A percentile compares a stretch with the other conserved stretches of the same genome.
phyloP scores from a whole-genome alignment of 2,113 vertebrate species.

The Ramphastos sulfuratus region DNA sequence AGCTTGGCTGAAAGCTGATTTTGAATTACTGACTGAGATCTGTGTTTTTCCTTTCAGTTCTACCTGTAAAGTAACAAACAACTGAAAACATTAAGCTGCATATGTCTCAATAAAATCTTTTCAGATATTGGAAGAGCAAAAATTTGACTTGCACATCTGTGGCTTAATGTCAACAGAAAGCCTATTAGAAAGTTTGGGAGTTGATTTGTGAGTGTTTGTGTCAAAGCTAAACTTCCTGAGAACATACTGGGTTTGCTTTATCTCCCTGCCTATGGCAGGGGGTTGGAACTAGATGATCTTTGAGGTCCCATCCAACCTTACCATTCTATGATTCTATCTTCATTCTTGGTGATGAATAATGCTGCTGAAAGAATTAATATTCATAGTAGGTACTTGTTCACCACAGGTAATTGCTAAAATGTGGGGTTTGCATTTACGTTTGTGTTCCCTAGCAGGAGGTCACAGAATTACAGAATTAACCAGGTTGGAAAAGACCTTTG shows the following conservation, averaged over 20 bases:
- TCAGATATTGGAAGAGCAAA: background rate
- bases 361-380: conserved; percentile 58
- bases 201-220: background rate
- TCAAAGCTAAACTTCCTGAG: conserved; percentile 25
- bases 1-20: background rate
- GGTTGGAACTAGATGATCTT: too few species aligned
- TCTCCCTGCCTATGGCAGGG: background rate
- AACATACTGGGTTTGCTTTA: conserved; percentile 52
- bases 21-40: background rate
- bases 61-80: background rate
- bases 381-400: background rate
- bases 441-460: conserved; percentile 6
- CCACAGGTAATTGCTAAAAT: background rate
- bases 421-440: background rate
- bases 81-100: background rate
- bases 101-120: background rate
- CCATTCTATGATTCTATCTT: background rate
- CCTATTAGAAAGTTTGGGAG: background rate
- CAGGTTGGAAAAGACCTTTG: too few species aligned
- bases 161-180: background rate
- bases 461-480: background rate
- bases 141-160: background rate
- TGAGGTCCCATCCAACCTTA: too few species aligned
- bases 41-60: background rate
- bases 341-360: conserved; percentile 24